A percentile compares a stretch with the other conserved stretches of the same genome.
Evolutionary conservation across 2,797 vertebrate species (phyloP).

Genomic region (Sus cebifrons): DNA sequence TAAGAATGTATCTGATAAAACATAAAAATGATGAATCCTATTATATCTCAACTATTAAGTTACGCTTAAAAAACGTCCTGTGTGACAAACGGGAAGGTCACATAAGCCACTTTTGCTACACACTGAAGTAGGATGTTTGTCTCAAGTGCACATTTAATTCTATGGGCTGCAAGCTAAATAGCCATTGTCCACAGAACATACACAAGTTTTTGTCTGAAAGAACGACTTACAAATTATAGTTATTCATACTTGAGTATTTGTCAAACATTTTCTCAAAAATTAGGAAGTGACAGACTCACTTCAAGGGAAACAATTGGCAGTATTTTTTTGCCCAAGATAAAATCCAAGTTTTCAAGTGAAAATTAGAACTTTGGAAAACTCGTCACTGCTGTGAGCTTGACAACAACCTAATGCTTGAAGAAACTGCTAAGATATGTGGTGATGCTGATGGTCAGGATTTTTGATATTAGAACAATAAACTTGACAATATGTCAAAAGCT

Average conservation of each 20-base stretch:
- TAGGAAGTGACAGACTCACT: conserved; percentile 60
- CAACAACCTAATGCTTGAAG: neutral
- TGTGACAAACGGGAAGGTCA: neutral
- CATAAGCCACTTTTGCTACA: neutral
- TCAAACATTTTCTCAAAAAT: conserved; percentile 70
- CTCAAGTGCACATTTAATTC: neutral
- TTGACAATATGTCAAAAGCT: neutral
- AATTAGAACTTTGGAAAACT: conserved; percentile 45
- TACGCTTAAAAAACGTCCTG: neutral
- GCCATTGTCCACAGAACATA: conserved; percentile 36
- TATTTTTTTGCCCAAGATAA: conserved; percentile 59
- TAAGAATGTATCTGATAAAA: conserved; percentile 27
- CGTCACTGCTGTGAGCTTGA: neutral
- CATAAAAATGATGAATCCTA: neutral
- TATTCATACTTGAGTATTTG: conserved; percentile 64
- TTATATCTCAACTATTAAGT: conserved; percentile 26
- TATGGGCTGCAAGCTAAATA: neutral
- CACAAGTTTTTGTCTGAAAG: conserved; percentile 40
- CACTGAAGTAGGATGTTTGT: neutral
- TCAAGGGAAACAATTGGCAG: conserved; percentile 39
- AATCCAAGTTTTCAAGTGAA: conserved; percentile 65
- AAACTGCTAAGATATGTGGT: neutral
- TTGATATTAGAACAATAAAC: conserved; percentile 22
- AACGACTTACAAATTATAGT: conserved; percentile 46
- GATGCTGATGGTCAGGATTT: neutral